phyloP scores from a whole-genome alignment of 2,888 invertebrate species.

The Pammene fasciana region DNA sequence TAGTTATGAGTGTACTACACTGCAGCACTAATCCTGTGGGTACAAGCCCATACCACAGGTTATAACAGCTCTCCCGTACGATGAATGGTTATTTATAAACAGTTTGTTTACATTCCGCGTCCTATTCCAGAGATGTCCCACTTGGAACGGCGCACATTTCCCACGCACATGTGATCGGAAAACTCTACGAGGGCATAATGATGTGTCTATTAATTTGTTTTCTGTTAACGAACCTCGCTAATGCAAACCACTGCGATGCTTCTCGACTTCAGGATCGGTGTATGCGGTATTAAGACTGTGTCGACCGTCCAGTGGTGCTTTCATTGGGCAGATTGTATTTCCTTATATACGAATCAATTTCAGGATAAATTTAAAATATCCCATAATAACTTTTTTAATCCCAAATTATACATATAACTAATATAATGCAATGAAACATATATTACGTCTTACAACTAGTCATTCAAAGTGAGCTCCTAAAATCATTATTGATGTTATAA shows the following conservation, averaged over 20 bases:
- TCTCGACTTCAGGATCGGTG: constrained; percentile 57
- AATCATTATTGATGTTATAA: constrained; percentile 64
- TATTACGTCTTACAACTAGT: constrained; percentile 46
- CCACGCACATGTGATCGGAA: constrained; percentile 74
- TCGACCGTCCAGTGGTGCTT: no score
- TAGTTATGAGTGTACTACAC: no score
- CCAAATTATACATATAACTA: no score
- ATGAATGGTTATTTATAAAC: constrained; percentile 18
- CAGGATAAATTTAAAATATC: no score
- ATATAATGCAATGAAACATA: neutral
- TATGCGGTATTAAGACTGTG: constrained; percentile 49
- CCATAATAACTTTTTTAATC: no score
- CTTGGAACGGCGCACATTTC: constrained; percentile 55
- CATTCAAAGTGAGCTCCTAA: constrained; percentile 54
- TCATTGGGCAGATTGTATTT: no score
- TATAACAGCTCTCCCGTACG: neutral
- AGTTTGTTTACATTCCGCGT: constrained; percentile 37
- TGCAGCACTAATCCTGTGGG: no score
- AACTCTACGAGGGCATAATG: constrained; percentile 65
- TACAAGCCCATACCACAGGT: no score
- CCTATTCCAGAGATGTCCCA: constrained; percentile 36
- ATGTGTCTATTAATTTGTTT: constrained; percentile 78
- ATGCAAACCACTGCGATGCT: constrained; percentile 61
- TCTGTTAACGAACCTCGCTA: constrained; percentile 72
- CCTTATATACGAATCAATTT: no score